Evolutionary conservation across 2,113 vertebrate genomes (phyloP).

Genomic region (Desmodus rotundus): DNA sequence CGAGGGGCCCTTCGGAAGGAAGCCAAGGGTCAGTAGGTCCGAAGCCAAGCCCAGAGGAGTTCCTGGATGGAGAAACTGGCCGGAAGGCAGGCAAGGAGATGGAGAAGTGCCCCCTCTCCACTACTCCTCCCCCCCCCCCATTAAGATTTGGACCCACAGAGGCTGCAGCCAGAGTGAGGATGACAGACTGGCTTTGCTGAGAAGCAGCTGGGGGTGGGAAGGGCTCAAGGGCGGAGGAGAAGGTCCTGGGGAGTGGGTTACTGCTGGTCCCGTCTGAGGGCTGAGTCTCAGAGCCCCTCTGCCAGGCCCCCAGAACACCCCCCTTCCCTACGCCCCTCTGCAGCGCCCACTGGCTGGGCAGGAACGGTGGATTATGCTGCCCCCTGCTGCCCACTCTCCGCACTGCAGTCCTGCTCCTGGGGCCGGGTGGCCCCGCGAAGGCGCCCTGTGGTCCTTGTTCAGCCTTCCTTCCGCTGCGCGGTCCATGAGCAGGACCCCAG

Average conservation of each 20-base stretch:
- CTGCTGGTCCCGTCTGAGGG: neutral
- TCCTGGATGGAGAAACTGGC: neutral
- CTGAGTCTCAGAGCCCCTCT: neutral
- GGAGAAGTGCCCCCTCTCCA: neutral
- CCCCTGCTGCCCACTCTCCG: constrained; percentile 67
- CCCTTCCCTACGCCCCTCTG: too few relatives aligned
- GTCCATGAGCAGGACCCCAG: neutral
- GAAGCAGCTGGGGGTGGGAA: neutral
- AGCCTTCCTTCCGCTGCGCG: neutral
- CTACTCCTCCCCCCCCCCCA: rapidly evolving
- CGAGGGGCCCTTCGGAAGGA: neutral
- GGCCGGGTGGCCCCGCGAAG: neutral
- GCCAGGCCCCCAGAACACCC: neutral
- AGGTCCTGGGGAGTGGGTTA: neutral
- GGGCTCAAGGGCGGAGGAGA: neutral
- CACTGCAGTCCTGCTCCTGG: constrained; percentile 2
- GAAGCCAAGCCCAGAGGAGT: neutral
- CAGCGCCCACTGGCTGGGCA: neutral
- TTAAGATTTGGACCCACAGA: neutral
- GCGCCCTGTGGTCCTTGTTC: rapidly evolving
- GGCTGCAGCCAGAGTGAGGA: neutral
- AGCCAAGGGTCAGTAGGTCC: neutral
- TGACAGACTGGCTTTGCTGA: neutral
- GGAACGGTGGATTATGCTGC: constrained; percentile 67
- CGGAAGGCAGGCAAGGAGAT: neutral